Conservation (phyloP, 1,140 invertebrate species). For the Penaeus chinensis region DNA sequence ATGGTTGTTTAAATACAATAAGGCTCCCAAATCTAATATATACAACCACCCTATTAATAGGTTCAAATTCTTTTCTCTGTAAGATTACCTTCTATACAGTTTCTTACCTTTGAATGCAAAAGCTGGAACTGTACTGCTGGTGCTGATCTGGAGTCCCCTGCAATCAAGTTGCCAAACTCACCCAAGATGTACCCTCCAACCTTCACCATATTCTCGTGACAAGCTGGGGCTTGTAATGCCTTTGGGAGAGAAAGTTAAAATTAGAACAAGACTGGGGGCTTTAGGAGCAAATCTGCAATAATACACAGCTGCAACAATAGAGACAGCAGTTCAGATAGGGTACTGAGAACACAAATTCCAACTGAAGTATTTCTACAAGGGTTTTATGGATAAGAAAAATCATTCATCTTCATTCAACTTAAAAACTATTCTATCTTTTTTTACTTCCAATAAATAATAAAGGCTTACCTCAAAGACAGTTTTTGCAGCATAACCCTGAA, state of each 20-base stretch:
- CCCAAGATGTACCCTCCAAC: conserved; percentile 99
- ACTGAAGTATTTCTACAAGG: no score
- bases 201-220: conserved; percentile 99
- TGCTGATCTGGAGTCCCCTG: conserved; percentile 96
- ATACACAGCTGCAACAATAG: no score
- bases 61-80: not conserved
- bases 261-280: no score
- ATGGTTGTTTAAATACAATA: not conserved
- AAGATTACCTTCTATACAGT: not conserved
- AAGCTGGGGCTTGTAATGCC: conserved; percentile 96
- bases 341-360: no score
- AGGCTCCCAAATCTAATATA: no score
- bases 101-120: conserved; percentile 88
- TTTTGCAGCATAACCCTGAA: conserved; percentile 99
- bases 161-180: conserved; percentile 99
- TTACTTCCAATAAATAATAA: conserved; percentile 51
- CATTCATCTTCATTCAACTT: no score
- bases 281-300: no score
- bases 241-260: conserved; percentile 66
- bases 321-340: no score
- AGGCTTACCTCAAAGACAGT: conserved; percentile 91
- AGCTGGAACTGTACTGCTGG: conserved; percentile 96
- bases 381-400: no score
- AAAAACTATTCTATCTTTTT: no score
- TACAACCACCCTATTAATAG: not conserved